Conservation (phyloP, 2,113 vertebrate genomes). For the Paraplagusia blochii region DNA sequence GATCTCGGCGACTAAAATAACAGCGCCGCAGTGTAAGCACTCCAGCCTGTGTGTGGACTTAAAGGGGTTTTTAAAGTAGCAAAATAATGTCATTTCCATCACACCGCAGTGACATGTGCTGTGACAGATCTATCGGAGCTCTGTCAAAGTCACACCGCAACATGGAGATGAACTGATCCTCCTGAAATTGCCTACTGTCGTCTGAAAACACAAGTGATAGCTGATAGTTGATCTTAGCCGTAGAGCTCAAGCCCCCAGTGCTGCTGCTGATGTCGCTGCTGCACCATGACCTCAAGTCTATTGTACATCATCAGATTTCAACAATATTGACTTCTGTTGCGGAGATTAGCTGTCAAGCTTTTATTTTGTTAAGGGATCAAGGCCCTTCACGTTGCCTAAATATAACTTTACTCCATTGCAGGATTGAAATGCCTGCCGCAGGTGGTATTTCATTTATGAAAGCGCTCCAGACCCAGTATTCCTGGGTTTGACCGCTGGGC, state of each 20-base stretch:
- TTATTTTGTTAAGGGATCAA: conserved; percentile 80
- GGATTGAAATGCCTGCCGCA: conserved; percentile 64
- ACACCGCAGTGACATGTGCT: conserved; percentile 30
- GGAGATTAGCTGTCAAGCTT: conserved; percentile 76
- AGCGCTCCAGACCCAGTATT: conserved; percentile 76
- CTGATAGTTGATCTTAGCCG: conserved; percentile 6
- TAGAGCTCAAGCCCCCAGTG: conserved; percentile 25
- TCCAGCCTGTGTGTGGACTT: conserved; percentile 30
- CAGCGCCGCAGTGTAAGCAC: conserved; percentile 2
- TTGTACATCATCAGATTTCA: conserved; percentile 70
- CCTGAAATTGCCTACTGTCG: conserved; percentile 37
- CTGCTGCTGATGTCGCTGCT: neutral
- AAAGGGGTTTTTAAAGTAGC: conserved; percentile 35
- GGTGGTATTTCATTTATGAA: conserved; percentile 80
- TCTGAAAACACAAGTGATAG: conserved; percentile 51
- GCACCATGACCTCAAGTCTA: conserved; percentile 16
- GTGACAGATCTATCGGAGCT: conserved; percentile 25
- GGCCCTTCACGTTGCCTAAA: conserved; percentile 76
- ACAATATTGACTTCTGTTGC: conserved; percentile 72
- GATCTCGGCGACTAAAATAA: conserved; percentile 12
- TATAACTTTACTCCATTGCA: conserved; percentile 69
- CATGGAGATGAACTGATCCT: conserved; percentile 43
- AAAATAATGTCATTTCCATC: conserved; percentile 37
- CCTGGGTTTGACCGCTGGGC: conserved; percentile 76
- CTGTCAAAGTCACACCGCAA: conserved; percentile 42